phyloP scores from a whole-genome alignment of 2,888 invertebrate genomes.

The Aphrophora alni region DNA sequence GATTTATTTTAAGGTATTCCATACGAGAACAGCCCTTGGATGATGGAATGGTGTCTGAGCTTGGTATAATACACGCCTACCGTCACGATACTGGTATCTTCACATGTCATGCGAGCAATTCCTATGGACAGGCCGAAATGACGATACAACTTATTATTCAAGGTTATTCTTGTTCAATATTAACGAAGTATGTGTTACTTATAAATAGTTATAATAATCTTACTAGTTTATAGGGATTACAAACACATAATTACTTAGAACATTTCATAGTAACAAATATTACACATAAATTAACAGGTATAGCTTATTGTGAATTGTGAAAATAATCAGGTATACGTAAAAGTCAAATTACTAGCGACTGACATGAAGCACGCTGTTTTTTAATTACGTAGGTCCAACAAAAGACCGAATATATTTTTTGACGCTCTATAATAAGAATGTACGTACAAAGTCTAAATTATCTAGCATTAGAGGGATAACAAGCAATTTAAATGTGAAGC shows the following conservation, averaged over 20 bases:
- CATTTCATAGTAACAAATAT: not conserved
- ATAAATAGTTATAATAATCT: not conserved
- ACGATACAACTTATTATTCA: conserved; percentile 89
- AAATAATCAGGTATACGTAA: too few relatives aligned
- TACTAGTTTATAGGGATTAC: not conserved
- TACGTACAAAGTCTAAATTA: too few relatives aligned
- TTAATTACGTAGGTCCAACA: too few relatives aligned
- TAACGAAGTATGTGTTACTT: not conserved
- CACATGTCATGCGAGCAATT: conserved; percentile 86
- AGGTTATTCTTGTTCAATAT: conserved; percentile 63
- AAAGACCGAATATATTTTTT: too few relatives aligned
- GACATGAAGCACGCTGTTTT: too few relatives aligned
- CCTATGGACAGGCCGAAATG: conserved; percentile 90
- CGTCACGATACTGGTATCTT: conserved; percentile 89
- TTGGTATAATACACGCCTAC: conserved; percentile 83
- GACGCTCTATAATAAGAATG: too few relatives aligned
- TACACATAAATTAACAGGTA: too few relatives aligned
- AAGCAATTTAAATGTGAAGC: too few relatives aligned
- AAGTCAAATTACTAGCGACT: too few relatives aligned
- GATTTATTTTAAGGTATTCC: conserved; percentile 65
- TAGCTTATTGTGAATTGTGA: too few relatives aligned
- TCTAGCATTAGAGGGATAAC: too few relatives aligned
- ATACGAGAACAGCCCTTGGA: conserved; percentile 78
- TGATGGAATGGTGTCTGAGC: conserved; percentile 83
- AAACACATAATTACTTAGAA: not conserved